phyloP scores from a whole-genome alignment of 2,888 invertebrate species.

The Azorinus chamasolen region DNA sequence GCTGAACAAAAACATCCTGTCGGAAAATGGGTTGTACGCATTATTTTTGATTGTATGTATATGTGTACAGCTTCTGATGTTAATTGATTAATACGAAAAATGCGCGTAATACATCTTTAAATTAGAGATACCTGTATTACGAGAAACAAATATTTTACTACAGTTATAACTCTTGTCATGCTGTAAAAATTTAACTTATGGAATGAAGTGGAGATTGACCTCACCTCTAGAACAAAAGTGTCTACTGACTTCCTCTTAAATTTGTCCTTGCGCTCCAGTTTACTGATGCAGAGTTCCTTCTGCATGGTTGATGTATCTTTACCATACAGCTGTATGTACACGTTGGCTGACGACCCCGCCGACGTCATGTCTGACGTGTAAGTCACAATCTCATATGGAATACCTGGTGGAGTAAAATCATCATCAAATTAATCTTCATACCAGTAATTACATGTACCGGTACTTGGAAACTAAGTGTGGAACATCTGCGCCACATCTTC shows the following conservation, averaged over 20 bases:
- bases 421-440: background rate
- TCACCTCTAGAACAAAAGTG: conserved; percentile 84
- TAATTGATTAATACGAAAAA: no score
- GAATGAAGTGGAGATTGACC: no score
- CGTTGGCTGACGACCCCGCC: conserved; percentile 86
- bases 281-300: conserved; percentile 82
- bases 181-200: no score
- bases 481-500: no score
- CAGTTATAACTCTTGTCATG: no score
- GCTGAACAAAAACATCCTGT: no score
- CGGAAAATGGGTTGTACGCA: no score
- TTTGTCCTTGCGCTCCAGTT: conserved; percentile 81
- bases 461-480: background rate
- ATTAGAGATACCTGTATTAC: no score
- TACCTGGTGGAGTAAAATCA: conserved; percentile 72
- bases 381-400: conserved; percentile 85
- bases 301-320: conserved; percentile 80
- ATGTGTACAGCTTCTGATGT: no score
- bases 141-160: no score
- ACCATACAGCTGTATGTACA: conserved; percentile 85
- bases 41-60: no score
- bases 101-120: no score
- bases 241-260: conserved; percentile 81
- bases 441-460: background rate
- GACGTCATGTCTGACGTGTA: conserved; percentile 83